A percentile compares a stretch with the other conserved stretches of the same genome.
Conservation (phyloP, 1,140 invertebrate species). For the Ericerus pela region DNA sequence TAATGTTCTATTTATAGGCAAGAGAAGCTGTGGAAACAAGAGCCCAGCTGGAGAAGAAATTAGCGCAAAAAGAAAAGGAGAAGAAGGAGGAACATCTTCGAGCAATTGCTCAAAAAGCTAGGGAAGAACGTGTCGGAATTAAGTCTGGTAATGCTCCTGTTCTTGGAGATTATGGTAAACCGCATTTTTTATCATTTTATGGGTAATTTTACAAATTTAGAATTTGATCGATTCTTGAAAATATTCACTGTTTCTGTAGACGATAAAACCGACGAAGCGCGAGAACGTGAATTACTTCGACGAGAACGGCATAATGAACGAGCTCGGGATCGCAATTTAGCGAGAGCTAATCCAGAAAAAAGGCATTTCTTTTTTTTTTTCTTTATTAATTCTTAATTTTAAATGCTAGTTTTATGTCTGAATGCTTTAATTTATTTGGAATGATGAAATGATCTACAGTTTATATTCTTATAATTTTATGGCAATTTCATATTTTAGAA, state of each 20-base stretch:
- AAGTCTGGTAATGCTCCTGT: constrained; percentile 31
- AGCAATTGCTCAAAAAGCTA: constrained; percentile 83
- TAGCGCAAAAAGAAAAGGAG: constrained; percentile 96
- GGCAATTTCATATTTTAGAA: too few species aligned
- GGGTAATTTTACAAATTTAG: neutral
- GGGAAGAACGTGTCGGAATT: constrained; percentile 85
- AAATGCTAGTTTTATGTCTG: too few species aligned
- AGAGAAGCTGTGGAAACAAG: constrained; percentile 92
- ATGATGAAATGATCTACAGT: too few species aligned
- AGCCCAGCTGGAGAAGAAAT: constrained; percentile 86
- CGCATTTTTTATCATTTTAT: constrained; percentile 1
- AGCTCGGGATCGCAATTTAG: constrained; percentile 80
- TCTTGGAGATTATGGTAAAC: constrained; percentile 18
- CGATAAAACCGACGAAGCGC: constrained; percentile 53
- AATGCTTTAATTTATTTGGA: too few species aligned
- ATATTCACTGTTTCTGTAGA: neutral
- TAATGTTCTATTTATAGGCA: constrained; percentile 35
- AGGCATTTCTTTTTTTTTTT: too few species aligned
- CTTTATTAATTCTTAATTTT: too few species aligned
- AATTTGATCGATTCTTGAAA: neutral
- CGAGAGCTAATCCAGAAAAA: constrained; percentile 87
- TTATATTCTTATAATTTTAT: too few species aligned
- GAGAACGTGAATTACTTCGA: constrained; percentile 78
- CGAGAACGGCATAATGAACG: constrained; percentile 82
- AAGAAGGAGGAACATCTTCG: constrained; percentile 93